Base-by-base conservation (phyloP, 2,113 vertebrate species). In the Platichthys flesus region DNA sequence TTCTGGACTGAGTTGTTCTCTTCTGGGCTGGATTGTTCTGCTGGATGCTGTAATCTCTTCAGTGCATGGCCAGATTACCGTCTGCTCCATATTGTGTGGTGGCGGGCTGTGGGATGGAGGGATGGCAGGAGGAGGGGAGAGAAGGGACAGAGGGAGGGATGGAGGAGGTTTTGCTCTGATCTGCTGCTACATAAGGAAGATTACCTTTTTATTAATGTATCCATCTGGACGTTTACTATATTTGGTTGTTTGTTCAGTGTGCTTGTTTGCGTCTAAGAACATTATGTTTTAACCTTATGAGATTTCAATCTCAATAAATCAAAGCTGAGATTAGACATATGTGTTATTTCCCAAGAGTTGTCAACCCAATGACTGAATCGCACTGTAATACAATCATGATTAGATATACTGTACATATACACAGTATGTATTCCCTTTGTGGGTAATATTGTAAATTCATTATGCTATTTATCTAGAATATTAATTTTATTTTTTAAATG, bases 1-100 rank as follows among this genome's bases (percentile, higher is more conserved):
- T 23, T 69, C 72, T 81, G 72, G 79, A 76, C 74, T 24, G 66
- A 74, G 80, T 81, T 78, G 85, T 76, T 79, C 78, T 87, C 78
- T 81, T 79, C 82, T 80, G 74, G 42, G 62, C 79, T 81, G 75
- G 73, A 67, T 60, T 83, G 85, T 85, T 86, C 87, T 87, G 83
- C 71, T 86, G 49, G 83, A 89, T 82, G 81, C 86, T 89, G 76
- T 92, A 92, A 92, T 91, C 91, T 89, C 81, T 68, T 88, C 85
- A 82, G 88, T 65, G 85, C 85, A 82, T 74, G 75, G 88, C 78
- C 87, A 91, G 91, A 91, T 94, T 93, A 91, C 86, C 85, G 83
- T 86, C 90, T 89, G 86, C 85, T 92, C 89, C 91, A 89, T 90
- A 89, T 90, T 92, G 85, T 88, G 75, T 88, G 78, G 83, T 83